Evolutionary conservation across 1,140 invertebrate genomes (phyloP).

Genomic region (Platyura marginata): DNA sequence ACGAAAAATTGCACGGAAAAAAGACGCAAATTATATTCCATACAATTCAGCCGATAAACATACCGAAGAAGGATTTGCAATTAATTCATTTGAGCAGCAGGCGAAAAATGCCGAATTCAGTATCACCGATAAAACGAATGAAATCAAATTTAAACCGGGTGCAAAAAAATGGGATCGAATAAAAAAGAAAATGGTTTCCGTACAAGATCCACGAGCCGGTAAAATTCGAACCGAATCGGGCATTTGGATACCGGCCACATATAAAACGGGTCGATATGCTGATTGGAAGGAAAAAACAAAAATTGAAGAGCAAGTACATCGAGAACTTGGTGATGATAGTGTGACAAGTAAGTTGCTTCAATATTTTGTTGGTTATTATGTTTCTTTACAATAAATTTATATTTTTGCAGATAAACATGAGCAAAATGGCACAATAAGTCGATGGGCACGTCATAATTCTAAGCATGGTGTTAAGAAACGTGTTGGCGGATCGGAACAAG

Average conservation of each 20-base stretch:
- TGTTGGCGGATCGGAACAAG: constrained; percentile 24
- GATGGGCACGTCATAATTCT: constrained; percentile 39
- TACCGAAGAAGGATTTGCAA: constrained; percentile 74
- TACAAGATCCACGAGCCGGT: constrained; percentile 41
- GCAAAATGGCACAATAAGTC: constrained; percentile 28
- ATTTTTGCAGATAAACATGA: constrained; percentile 10
- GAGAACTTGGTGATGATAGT: constrained; percentile 36
- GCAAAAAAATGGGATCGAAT: constrained; percentile 74
- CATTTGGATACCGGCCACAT: constrained; percentile 80
- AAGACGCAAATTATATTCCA: constrained; percentile 65
- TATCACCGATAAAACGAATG: constrained; percentile 55
- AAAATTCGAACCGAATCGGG: constrained; percentile 93
- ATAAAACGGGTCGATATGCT: constrained; percentile 76
- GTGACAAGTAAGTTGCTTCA: constrained; percentile 13
- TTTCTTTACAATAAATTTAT: not conserved
- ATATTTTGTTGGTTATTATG: too few species aligned
- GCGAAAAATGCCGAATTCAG: constrained; percentile 58
- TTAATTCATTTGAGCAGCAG: constrained; percentile 54
- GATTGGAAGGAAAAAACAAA: constrained; percentile 76
- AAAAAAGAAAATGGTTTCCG: constrained; percentile 77
- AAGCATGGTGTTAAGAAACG: constrained; percentile 32
- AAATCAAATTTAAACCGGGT: constrained; percentile 33
- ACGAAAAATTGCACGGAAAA: constrained; percentile 33
- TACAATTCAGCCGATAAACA: constrained; percentile 72
- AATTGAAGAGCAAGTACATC: constrained; percentile 35